Base-by-base conservation (phyloP, 2,113 vertebrate genomes). In the Lasiurus borealis region DNA sequence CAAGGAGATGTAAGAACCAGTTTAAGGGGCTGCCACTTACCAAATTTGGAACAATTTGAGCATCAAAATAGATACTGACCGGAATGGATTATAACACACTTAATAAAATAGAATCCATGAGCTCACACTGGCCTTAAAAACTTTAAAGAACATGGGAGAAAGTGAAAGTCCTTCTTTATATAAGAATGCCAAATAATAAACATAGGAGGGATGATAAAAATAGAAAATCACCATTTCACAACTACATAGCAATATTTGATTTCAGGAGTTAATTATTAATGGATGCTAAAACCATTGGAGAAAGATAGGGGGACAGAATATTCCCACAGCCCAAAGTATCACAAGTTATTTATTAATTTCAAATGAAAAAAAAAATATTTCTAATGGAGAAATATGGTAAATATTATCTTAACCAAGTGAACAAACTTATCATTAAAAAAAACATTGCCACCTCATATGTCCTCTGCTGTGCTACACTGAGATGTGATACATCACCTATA, bases 31-130 rank as follows among this genome's bases (percentile, higher is more conserved):
- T 78, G 16, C 36, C 23, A 85, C 21, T 72, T 71, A 25, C 46
- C 80, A 73, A 83, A 73, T 89, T 8, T 85, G 29, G 52, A 54
- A 46, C 44, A 78, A 93, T 85, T 11, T 82, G 57, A 88, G 8
- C 27, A 83, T 76, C 27, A 88, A 88, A 82, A 59, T 21, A 34
- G 59, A 85, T 50, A 40, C 80, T 81, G 68, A 91, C 48, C 19
- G 5, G 12, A 73, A 66, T 19, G 23, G 48, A 82, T 85, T 81
- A 40, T 50, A 87, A n/a, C n/a, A 71, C 12, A 71, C 50, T 71
- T 31, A 44, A 88, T 82, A 76, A 91, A 88, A 88, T 16, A 50
- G 75, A 87, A 82, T 82, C 48, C 25, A 66, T 54, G 46, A 81
- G 6, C 78, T 27, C 25, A 82, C 23, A 9, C 16, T 89, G 19